phyloP scores from a whole-genome alignment of 2,888 invertebrate species.

The Agrochola litura region DNA sequence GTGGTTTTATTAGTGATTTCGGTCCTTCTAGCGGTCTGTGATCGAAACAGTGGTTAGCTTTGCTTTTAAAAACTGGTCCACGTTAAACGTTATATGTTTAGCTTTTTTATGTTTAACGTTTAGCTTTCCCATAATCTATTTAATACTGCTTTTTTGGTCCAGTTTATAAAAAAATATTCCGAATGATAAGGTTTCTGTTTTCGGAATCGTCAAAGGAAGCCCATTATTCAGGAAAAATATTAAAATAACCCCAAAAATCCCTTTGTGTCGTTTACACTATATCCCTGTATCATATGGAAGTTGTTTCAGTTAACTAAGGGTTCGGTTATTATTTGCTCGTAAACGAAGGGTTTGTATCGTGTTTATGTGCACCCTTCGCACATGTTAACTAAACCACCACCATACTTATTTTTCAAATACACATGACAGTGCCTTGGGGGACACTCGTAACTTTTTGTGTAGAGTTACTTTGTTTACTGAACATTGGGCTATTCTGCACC shows the following conservation, averaged over 20 bases:
- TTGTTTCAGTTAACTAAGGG: constrained; percentile 28
- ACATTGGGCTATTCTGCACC: not conserved
- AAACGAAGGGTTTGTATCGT: constrained; percentile 13
- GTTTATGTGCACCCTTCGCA: not conserved
- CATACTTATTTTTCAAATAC: constrained; percentile 15
- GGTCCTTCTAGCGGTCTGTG: not conserved
- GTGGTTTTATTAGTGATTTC: not conserved
- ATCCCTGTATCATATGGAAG: constrained; percentile 12
- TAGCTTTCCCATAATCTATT: no score
- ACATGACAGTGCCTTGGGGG: not conserved
- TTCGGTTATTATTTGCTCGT: constrained; percentile 36
- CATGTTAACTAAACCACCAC: not conserved
- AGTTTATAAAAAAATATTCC: not conserved
- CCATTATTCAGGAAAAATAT: constrained; percentile 21
- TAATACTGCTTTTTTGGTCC: not conserved
- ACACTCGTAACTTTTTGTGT: not conserved
- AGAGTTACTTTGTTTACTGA: not conserved
- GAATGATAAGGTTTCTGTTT: constrained; percentile 1
- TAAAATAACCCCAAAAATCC: constrained; percentile 24
- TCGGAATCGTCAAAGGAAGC: not conserved
- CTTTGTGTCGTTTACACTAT: constrained; percentile 40
- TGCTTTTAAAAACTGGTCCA: not conserved
- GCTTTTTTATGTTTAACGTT: no score
- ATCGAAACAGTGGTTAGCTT: not conserved
- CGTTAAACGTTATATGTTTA: not conserved